Evolutionary conservation across 1,140 invertebrate genomes (phyloP).

Genomic region (Drosophila truncata): DNA sequence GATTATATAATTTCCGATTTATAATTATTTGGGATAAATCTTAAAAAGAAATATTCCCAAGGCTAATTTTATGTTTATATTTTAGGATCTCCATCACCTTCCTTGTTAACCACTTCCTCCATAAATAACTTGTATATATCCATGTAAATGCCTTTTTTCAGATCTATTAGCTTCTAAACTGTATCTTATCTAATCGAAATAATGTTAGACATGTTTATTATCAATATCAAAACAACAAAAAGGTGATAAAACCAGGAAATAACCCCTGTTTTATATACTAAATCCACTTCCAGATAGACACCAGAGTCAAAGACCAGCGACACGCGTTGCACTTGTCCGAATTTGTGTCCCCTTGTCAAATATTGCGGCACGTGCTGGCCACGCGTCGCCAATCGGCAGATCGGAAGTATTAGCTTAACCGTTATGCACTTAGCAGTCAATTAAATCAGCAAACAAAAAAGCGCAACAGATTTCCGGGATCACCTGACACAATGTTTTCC

Average conservation of each 20-base stretch:
- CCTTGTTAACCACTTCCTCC: not conserved
- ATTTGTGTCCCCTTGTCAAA: slow-evolving; percentile 6
- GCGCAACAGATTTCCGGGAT: slow-evolving; percentile 16
- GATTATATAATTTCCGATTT: not conserved
- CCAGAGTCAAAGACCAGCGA: slow-evolving; percentile 53
- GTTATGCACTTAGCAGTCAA: slow-evolving; percentile 57
- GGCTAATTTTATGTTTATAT: not conserved
- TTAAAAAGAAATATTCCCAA: too few relatives aligned
- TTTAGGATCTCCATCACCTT: not conserved
- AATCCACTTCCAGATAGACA: slow-evolving; percentile 39
- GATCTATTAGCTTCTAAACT: slow-evolving; percentile 14
- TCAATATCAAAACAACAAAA: slow-evolving; percentile 24
- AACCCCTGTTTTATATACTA: slow-evolving; percentile 14
- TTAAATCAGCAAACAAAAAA: slow-evolving; percentile 34
- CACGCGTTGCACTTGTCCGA: slow-evolving; percentile 61
- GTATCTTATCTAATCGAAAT: slow-evolving; percentile 59
- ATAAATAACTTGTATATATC: not conserved
- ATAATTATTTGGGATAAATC: not conserved
- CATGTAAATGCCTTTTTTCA: slow-evolving; percentile 19
- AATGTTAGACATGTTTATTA: slow-evolving; percentile 71
- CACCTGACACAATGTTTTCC: slow-evolving; percentile 76
- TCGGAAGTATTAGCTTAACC: slow-evolving; percentile 43
- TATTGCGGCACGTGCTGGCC: slow-evolving; percentile 60
- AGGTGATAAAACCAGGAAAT: slow-evolving; percentile 25
- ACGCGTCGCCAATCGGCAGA: slow-evolving; percentile 57